Percentiles rank a stretch among this genome's conserved stretches.
These are phyloP conservation scores for Ostrea edulis DNA, from an alignment of 1,140 invertebrate genomes.

Conservation along the genomic window DNA sequence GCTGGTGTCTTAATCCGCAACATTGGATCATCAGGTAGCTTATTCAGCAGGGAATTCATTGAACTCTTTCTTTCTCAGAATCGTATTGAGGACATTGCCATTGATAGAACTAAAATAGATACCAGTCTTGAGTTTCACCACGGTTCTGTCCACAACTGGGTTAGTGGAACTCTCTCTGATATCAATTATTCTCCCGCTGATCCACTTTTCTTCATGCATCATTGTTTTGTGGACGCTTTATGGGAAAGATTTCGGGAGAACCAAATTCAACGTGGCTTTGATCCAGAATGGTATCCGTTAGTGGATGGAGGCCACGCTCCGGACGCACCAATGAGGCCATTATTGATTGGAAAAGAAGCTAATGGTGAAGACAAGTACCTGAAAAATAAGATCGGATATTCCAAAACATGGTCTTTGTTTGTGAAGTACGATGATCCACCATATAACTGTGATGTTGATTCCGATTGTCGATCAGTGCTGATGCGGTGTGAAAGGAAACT, in stretches of 20 bases:
- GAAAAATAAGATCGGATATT: not conserved
- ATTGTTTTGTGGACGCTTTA: constrained; percentile 76
- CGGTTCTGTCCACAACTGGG: constrained; percentile 64
- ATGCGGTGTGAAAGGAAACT: not conserved
- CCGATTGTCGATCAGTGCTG: not conserved
- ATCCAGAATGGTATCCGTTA: constrained; percentile 42
- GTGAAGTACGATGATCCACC: not conserved
- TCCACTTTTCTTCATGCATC: constrained; percentile 78
- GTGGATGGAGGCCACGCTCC: not conserved
- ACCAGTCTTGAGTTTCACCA: constrained; percentile 66
- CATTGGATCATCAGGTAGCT: constrained; percentile 20
- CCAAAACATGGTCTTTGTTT: not conserved
- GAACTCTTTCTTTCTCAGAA: constrained; percentile 38
- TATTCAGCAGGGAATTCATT: constrained; percentile 39
- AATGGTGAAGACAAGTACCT: not conserved
- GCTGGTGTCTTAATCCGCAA: constrained; percentile 49
- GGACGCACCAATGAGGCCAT: constrained; percentile 1
- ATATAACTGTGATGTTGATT: not conserved
- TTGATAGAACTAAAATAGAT: constrained; percentile 47
- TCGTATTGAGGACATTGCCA: constrained; percentile 41
- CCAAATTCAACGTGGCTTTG: constrained; percentile 53
- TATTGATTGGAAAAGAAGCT: not conserved
- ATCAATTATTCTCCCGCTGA: constrained; percentile 74
- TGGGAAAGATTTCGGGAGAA: constrained; percentile 68
- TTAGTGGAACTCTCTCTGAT: constrained; percentile 65